These are phyloP conservation scores for Pardosa pseudoannulata DNA, from an alignment of 2,888 invertebrate genomes.

Conservation along the genomic window DNA sequence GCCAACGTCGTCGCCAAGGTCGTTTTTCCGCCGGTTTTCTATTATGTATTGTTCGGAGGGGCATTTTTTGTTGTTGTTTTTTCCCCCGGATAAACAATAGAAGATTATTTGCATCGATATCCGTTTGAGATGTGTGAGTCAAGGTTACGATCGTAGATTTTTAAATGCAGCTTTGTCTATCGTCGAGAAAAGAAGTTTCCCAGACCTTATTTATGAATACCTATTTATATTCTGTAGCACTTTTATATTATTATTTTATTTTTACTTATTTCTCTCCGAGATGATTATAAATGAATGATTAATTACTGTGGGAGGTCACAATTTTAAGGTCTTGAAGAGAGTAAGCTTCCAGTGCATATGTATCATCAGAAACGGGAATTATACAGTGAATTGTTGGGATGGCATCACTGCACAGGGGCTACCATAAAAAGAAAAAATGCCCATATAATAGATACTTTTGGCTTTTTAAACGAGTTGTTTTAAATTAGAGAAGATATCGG, in stretches of 20 bases:
- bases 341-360: too few species aligned
- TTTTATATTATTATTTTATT: neutral
- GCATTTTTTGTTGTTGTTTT: constrained; percentile 24
- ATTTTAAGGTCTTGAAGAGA: neutral
- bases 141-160: constrained; percentile 11
- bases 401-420: too few species aligned
- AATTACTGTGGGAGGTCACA: neutral
- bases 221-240: neutral
- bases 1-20: constrained; percentile 57
- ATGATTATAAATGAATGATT: neutral
- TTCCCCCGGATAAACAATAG: constrained; percentile 56
- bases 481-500: too few species aligned
- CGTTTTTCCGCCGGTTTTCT: constrained; percentile 32
- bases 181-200: neutral
- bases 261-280: too few species aligned
- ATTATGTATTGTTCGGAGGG: constrained; percentile 41
- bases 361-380: too few species aligned
- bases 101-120: constrained; percentile 37
- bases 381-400: too few species aligned
- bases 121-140: constrained; percentile 22
- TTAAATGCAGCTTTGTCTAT: constrained; percentile 14
- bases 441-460: too few species aligned
- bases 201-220: constrained; percentile 11
- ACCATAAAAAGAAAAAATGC: too few species aligned
- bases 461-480: too few species aligned